Conservation (phyloP, 2,113 vertebrate species). For the Clarias macrocephalus region DNA sequence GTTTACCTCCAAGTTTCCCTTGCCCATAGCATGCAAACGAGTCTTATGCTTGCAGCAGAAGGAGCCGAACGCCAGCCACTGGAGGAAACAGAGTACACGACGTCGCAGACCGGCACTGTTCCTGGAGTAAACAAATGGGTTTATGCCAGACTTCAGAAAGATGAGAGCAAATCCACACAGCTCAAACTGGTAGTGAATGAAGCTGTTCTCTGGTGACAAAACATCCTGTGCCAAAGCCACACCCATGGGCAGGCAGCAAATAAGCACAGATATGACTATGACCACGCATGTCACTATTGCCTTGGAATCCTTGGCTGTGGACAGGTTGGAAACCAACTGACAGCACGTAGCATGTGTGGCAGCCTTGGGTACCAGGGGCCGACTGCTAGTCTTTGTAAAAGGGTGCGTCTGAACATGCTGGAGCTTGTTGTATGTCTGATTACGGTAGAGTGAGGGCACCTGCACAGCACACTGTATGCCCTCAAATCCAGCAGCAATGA, state of each 20-base stretch:
- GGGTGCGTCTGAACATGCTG: conserved; percentile 78
- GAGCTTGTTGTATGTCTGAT: conserved; percentile 83
- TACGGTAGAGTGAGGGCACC: conserved; percentile 83
- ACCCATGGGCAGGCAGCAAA: conserved; percentile 92
- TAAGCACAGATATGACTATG: conserved; percentile 87
- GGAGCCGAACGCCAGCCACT: conserved; percentile 77
- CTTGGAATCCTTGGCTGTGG: conserved; percentile 87
- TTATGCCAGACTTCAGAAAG: conserved; percentile 93
- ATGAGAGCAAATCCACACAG: conserved; percentile 91
- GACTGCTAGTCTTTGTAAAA: conserved; percentile 69
- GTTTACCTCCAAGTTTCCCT: conserved; percentile 90
- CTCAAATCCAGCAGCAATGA: conserved; percentile 69
- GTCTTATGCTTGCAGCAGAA: conserved; percentile 93
- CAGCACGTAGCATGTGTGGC: conserved; percentile 75
- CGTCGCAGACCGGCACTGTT: conserved; percentile 90
- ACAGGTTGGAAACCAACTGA: conserved; percentile 84
- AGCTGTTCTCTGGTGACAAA: conserved; percentile 76
- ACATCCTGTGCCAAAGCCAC: conserved; percentile 85
- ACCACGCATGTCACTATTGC: conserved; percentile 88
- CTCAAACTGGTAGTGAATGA: conserved; percentile 91
- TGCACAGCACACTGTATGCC: conserved; percentile 72
- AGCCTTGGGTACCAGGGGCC: conserved; percentile 63
- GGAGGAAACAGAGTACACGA: conserved; percentile 85
- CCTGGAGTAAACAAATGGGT: conserved; percentile 95
- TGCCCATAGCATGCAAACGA: conserved; percentile 86